Evolutionary conservation across 2,797 vertebrate species (phyloP).

Genomic region (Spinibarbus caldwelli): DNA sequence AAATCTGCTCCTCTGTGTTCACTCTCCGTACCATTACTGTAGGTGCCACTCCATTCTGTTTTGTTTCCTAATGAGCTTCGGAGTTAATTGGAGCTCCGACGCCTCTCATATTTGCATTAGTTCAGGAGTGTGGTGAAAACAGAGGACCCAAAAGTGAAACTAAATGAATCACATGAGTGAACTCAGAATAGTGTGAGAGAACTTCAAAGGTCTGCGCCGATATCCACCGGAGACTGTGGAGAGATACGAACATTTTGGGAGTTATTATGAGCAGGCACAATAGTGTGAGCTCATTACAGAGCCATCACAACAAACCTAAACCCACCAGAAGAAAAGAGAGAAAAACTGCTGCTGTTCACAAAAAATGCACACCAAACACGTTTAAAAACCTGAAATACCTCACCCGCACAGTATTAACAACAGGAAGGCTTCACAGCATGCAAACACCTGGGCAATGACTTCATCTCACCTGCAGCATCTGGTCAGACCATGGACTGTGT

Average conservation of each 20-base stretch:
- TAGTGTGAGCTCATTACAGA: slow-evolving; percentile 24
- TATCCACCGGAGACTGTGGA: slow-evolving; percentile 30
- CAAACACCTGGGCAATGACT: background rate
- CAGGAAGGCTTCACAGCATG: slow-evolving; percentile 9
- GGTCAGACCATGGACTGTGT: background rate
- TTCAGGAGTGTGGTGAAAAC: background rate
- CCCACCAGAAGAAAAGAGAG: background rate
- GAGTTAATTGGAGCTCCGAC: slow-evolving; percentile 16
- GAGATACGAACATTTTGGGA: slow-evolving; percentile 20
- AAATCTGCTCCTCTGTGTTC: slow-evolving; percentile 8
- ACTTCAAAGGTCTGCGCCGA: slow-evolving; percentile 25
- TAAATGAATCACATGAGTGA: slow-evolving; percentile 26
- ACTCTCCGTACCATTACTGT: background rate
- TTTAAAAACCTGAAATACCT: background rate
- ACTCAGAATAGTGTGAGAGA: slow-evolving; percentile 5
- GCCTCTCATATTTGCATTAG: background rate
- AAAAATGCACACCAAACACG: background rate
- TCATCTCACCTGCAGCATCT: slow-evolving; percentile 2
- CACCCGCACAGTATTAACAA: background rate
- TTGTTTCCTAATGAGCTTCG: slow-evolving; percentile 5
- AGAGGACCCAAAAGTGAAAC: slow-evolving; percentile 6
- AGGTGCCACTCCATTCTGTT: slow-evolving; percentile 14
- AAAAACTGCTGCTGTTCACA: background rate
- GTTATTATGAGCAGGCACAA: slow-evolving; percentile 29
- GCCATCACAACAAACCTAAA: slow-evolving; percentile 25